A percentile compares a stretch with the other conserved stretches of the same genome.
Conservation (phyloP, 2,888 invertebrate species). For the Neocrepidodera transversa region DNA sequence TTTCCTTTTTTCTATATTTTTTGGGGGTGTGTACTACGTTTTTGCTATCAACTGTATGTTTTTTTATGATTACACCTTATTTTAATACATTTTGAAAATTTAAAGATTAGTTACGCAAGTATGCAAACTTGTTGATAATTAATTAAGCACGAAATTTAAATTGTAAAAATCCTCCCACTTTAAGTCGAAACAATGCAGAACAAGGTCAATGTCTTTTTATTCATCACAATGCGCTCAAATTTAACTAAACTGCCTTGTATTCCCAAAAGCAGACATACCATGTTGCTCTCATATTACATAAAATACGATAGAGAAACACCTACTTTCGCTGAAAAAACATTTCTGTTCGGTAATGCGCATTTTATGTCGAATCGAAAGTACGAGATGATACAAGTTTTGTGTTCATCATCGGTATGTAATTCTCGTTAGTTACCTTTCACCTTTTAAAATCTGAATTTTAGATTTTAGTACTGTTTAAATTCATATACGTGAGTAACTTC, state of each 20-base stretch:
- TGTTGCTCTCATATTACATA: conserved; percentile 12
- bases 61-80: too few species aligned
- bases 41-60: too few species aligned
- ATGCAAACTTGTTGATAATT: too few species aligned
- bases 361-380: conserved; percentile 16
- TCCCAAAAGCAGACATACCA: background rate
- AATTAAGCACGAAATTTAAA: too few species aligned
- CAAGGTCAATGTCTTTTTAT: background rate
- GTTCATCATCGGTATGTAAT: background rate
- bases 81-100: too few species aligned
- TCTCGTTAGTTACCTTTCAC: conserved; percentile 47
- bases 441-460: conserved; percentile 39
- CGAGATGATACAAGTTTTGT: background rate
- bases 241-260: background rate
- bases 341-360: background rate
- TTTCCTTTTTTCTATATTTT: too few species aligned
- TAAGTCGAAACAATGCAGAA: background rate
- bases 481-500: background rate
- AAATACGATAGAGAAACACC: conserved; percentile 12
- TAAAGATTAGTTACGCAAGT: too few species aligned
- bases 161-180: too few species aligned
- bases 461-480: conserved; percentile 22
- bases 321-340: conserved; percentile 17
- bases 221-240: background rate
- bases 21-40: too few species aligned